Base-by-base conservation (phyloP, 92 coral and sea anemone species). In the Epizoanthus illoricatus region DNA sequence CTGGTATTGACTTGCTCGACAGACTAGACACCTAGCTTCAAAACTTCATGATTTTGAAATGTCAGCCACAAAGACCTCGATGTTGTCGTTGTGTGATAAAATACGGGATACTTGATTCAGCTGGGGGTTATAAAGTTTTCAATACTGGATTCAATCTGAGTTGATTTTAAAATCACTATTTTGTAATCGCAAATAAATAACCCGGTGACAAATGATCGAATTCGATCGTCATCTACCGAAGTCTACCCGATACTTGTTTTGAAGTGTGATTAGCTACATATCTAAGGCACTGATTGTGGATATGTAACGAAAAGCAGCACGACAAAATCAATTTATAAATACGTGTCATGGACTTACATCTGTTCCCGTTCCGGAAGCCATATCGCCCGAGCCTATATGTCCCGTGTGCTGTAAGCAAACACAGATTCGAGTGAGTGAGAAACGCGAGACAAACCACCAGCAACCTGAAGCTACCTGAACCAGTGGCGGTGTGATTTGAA, bases 341-440 rank as follows among this genome's bases (percentile, higher is more conserved):
- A 63, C 16, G 61, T 39, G 54, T 42, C 54, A 57, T 41, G n/a
- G 39, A 76, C 97, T 93, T 87, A 93, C 97, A 84, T 93, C 97
- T 18, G 90, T 72, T 42, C 94, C 97, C 5, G 89, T 78, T 39
- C 94, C 94, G 21, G 97, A 93, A 67, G 97, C 97, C 97, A 93
- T 93, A 59, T 93, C 97, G 19, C 97, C 97, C 42, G 94, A 91
- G 7, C 97, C 97, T 59, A 93, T 93, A 78, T 93, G 97, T 6
- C 97, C 94, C 24, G 97, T 93, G 60, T 93, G 97, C 97, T 93
- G 86, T 62, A 49, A 42, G 71, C 76, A 60, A 74, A 60, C 73
- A 76, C 81, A 18, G 16, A 84, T 28, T 36, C 36, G 71, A 72
- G 55, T 79, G 21, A 40, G 54, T 39, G 74, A 60, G 55, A 41